Evolutionary conservation across 1,140 invertebrate genomes (phyloP).

Genomic region (Drosophila athabasca): DNA sequence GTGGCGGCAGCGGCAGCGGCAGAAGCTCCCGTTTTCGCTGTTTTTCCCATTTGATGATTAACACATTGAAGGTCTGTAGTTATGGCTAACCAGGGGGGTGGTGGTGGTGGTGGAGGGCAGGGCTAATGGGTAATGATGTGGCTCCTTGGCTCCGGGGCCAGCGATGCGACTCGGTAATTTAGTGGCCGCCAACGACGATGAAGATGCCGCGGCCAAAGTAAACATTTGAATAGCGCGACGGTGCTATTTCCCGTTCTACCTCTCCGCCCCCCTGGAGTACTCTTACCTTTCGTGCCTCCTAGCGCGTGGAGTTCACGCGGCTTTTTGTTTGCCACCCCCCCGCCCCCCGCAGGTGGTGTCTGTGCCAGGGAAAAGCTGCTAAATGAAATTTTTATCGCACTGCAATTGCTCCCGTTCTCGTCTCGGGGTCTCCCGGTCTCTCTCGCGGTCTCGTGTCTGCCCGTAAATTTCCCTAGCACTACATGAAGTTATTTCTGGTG

Average conservation of each 20-base stretch:
- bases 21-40: constrained; percentile 29
- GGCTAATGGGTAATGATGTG: constrained; percentile 55
- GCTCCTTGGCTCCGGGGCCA: constrained; percentile 27
- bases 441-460: background rate
- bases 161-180: constrained; percentile 65
- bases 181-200: constrained; percentile 59
- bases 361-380: constrained; percentile 46
- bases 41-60: constrained; percentile 62
- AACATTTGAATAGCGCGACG: constrained; percentile 61
- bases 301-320: constrained; percentile 51
- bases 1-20: no score
- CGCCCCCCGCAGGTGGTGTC: constrained; percentile 55
- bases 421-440: constrained; percentile 6
- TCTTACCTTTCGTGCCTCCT: constrained; percentile 3
- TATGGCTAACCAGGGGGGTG: constrained; percentile 4
- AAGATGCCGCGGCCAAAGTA: constrained; percentile 57
- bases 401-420: constrained; percentile 65
- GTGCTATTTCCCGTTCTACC: constrained; percentile 2
- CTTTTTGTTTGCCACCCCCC: constrained; percentile 52
- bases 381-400: constrained; percentile 76
- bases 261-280: background rate
- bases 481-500: constrained; percentile 60
- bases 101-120: background rate
- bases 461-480: constrained; percentile 60
- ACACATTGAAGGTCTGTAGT: constrained; percentile 60